phyloP scores from a whole-genome alignment of 2,797 vertebrate genomes.

The Propithecus deckenii region DNA sequence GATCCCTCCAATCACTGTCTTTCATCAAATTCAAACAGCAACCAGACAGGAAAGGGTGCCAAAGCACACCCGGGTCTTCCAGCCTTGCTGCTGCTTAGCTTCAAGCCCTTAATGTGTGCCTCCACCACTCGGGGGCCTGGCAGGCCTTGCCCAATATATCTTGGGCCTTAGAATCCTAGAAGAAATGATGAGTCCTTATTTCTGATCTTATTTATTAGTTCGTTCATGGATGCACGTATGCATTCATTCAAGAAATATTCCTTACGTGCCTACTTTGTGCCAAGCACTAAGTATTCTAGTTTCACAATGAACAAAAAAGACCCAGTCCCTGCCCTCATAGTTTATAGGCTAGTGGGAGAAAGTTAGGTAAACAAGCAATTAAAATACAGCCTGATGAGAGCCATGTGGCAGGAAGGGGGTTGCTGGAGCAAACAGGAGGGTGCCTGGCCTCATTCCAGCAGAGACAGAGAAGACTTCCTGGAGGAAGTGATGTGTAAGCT shows the following conservation, averaged over 20 bases:
- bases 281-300: background rate
- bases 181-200: background rate
- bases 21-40: background rate
- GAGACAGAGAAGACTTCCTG: background rate
- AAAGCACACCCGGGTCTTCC: fast-evolving
- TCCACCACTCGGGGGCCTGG: fast-evolving
- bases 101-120: no score
- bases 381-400: background rate
- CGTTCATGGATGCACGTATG: background rate
- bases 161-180: background rate
- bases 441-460: background rate
- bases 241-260: background rate
- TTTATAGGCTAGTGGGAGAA: background rate
- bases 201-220: background rate
- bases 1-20: background rate
- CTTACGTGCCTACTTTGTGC: background rate
- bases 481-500: background rate
- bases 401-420: no score
- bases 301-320: background rate
- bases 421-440: background rate
- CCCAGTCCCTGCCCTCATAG: background rate
- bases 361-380: background rate
- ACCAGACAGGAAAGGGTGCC: background rate
- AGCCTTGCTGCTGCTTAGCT: background rate
- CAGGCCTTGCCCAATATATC: background rate